Conservation (phyloP, 1,140 invertebrate genomes). For the Drosophila pseudoananassae region DNA sequence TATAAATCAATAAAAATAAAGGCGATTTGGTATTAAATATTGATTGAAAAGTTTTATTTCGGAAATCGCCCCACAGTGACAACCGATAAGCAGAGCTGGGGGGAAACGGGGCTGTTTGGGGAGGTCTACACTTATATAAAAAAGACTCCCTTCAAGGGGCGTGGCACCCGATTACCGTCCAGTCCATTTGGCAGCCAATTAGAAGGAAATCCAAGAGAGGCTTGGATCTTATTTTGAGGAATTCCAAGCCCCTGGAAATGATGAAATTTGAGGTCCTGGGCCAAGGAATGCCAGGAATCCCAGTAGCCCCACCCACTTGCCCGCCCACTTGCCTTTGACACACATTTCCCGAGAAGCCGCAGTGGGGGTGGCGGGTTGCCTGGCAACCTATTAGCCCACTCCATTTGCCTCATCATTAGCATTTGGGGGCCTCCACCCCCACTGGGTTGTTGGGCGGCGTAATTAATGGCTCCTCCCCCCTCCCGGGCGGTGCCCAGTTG, state of each 20-base stretch:
- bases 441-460: slow-evolving; percentile 26
- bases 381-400: slow-evolving; percentile 46
- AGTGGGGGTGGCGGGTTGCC: slow-evolving; percentile 12
- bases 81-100: no score
- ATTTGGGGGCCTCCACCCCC: slow-evolving; percentile 1
- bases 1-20: slow-evolving; percentile 65
- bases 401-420: slow-evolving; percentile 44
- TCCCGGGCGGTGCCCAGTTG: slow-evolving; percentile 12
- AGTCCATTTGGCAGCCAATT: slow-evolving; percentile 62
- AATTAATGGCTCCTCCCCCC: slow-evolving; percentile 40
- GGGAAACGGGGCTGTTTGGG: no score
- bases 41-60: slow-evolving; percentile 55
- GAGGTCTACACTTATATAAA: no score
- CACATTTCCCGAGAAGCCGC: slow-evolving; percentile 23
- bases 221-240: no score
- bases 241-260: background rate
- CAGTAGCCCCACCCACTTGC: slow-evolving; percentile 4
- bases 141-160: no score
- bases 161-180: slow-evolving; percentile 30
- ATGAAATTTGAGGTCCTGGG: no score
- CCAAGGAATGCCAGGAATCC: slow-evolving; percentile 18
- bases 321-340: slow-evolving; percentile 14
- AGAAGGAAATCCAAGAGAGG: background rate
- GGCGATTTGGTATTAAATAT: slow-evolving; percentile 53
- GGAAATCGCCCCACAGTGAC: slow-evolving; percentile 49